phyloP scores from a whole-genome alignment of 2,888 invertebrate genomes.

The Apamea anceps region DNA sequence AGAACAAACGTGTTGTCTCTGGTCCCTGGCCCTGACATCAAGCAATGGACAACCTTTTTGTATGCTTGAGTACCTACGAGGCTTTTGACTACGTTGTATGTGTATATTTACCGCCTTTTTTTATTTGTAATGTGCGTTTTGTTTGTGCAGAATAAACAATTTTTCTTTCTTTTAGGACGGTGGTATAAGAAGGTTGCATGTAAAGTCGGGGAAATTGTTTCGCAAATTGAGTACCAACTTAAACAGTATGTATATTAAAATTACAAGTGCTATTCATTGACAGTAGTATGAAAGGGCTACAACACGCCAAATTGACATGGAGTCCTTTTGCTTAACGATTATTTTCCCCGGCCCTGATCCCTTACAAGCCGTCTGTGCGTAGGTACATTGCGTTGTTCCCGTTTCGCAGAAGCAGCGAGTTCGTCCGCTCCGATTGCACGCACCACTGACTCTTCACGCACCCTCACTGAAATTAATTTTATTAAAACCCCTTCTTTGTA shows the following conservation, averaged over 20 bases:
- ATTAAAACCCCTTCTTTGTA: conserved; percentile 69
- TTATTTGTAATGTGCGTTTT: too few species aligned
- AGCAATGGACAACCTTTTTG: too few species aligned
- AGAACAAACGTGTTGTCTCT: background rate
- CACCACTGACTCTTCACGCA: conserved; percentile 74
- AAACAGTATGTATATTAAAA: background rate
- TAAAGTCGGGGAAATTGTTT: background rate
- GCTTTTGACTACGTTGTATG: too few species aligned
- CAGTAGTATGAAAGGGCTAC: background rate
- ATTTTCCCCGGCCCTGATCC: background rate
- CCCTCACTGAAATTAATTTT: conserved; percentile 78
- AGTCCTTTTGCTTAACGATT: too few species aligned
- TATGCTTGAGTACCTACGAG: too few species aligned
- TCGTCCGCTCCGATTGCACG: conserved; percentile 70
- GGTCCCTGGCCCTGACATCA: too few species aligned
- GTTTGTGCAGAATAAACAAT: too few species aligned
- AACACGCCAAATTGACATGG: background rate
- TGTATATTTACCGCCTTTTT: too few species aligned
- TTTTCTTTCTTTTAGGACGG: too few species aligned
- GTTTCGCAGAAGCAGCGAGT: conserved; percentile 62
- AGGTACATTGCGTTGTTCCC: conserved; percentile 30
- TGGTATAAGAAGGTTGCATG: background rate
- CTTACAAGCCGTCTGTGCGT: background rate
- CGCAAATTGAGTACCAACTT: background rate
- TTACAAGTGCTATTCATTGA: background rate